Base-by-base conservation (phyloP, 2,888 invertebrate species). In the Netelia melanura region DNA sequence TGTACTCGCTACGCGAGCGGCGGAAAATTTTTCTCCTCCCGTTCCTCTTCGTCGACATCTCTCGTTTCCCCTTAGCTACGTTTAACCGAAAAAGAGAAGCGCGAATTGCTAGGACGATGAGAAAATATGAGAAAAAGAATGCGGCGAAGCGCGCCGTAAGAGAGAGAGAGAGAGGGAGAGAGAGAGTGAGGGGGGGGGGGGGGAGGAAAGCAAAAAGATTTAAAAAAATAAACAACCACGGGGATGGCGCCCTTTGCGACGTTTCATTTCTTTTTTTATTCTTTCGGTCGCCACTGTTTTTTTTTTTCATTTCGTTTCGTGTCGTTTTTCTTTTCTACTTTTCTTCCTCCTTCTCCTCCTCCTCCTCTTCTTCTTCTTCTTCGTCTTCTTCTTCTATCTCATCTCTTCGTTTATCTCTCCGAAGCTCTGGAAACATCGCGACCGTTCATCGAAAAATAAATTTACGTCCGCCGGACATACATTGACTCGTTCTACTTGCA, bases 21-120 rank as follows among this genome's bases (percentile, higher is more conserved):
- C 67, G 81, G 38, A 81, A 83, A 74, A 82, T 86, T 77, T 84
- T 62, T 85, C 83, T 61, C 6, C n/a, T 61, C 10, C 21, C 6
- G 23, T 58, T 58, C 17, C 62, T 56, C 48, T 64, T 56, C 23
- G 23, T 25, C 14, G 43, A 17, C 61, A 58, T 38, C 74, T 65
- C 80, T 80, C 86, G 79, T 56, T 56, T 56, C 67, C 87, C 83
- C 86, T 84, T 83, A 86, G 87, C 70, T 85, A 61, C 83, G 81
- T 83, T 86, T 86, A 83, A 67, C 76, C 68, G 76, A 81, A 79
- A 80, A 86, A 82, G 71, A 76, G 76, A 80, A 81, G 76, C 79
- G 52, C 74, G 83, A 83, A 52, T 25, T 23, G 54, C 38, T 38
- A 38, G 6, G 38, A 58, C 70, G 82, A 75, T 54, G 76, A 75